Percentiles rank a stretch among this genome's conserved stretches.
These are phyloP conservation scores for Anthonomus grandis DNA, from an alignment of 1,140 invertebrate genomes.

Conservation along the genomic window DNA sequence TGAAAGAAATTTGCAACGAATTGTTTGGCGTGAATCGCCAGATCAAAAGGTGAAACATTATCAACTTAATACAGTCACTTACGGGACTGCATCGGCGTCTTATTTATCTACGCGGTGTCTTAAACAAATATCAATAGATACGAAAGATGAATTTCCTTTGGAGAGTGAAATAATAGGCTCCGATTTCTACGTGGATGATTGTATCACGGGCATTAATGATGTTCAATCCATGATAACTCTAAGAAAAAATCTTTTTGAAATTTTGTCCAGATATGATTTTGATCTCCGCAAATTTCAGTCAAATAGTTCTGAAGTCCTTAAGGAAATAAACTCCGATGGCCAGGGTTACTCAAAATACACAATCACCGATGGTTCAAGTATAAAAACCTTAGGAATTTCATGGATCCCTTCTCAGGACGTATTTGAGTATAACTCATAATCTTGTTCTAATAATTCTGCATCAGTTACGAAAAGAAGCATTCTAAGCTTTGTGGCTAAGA, in stretches of 20 bases:
- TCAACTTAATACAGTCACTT: conserved; percentile 46
- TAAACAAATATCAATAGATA: conserved; percentile 35
- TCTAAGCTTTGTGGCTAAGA: conserved; percentile 32
- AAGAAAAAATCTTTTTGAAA: conserved; percentile 16
- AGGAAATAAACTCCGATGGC: too few relatives aligned
- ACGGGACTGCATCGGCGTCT: conserved; percentile 45
- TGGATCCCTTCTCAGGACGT: too few relatives aligned
- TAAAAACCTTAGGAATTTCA: too few relatives aligned
- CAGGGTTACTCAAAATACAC: too few relatives aligned
- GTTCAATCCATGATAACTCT: conserved; percentile 11
- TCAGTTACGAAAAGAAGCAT: conserved; percentile 42
- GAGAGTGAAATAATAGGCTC: conserved; percentile 34
- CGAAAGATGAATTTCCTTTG: conserved; percentile 29
- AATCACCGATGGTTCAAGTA: too few relatives aligned
- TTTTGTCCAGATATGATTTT: conserved; percentile 30
- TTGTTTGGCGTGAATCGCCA: conserved; percentile 45
- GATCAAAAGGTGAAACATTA: conserved; percentile 36
- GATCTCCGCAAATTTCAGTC: conserved; percentile 36
- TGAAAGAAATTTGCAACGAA: conserved; percentile 46
- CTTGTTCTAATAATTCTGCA: too few relatives aligned
- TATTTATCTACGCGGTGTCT: conserved; percentile 44
- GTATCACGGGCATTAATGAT: conserved; percentile 44
- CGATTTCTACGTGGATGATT: conserved; percentile 53
- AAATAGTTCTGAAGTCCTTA: too few relatives aligned
- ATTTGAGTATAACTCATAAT: too few relatives aligned